Base-by-base conservation (phyloP, 2,797 vertebrate genomes). In the Astyanax mexicanus region DNA sequence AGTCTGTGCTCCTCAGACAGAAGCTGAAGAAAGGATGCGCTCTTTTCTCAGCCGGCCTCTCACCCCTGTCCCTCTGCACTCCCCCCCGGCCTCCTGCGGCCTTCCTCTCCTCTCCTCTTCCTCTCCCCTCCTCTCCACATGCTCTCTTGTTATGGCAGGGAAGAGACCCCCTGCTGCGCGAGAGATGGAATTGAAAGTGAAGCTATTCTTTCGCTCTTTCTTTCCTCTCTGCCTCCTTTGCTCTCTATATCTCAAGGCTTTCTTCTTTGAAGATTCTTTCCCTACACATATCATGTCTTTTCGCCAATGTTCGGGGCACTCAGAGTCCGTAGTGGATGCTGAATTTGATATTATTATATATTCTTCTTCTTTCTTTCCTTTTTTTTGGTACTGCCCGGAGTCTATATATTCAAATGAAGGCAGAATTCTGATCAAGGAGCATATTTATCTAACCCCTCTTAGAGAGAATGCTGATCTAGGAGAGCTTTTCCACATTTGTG, bases 231-330 rank as follows among this genome's bases (percentile, higher is more conserved):
- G 68, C 54, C 67, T 82, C 72, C 80, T 75, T 44, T 66, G 69
- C 61, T 57, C 75, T 78, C 38, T 68, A 70, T 55, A 78, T 82
- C 67, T 82, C 68, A 80, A 73, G 84, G 61, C 69, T 44, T 75
- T 78, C 72, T 40, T 80, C 69, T 80, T 83, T 84, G 75, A 83
- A 80, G 49, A 78, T 75, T 61, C 37, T 57, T 38, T 67, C 66
- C 70, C 54, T 76, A 17, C 61, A 19, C 23, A 35, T 55, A 58
- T 57, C 47, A 68, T 79, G 37, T 52, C 73, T 75, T 82, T 51
- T 52, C 42, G 45, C 85, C 82, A 77, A 81, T 81, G 60, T 68
- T 64, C 81, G 44, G 80, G 72, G 72, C 78, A 81, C 77, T 37
- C 44, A 35, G 42, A 61, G 27, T 57, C 11, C 27, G 3, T 37